Conservation (phyloP, 2,113 vertebrate species). For the Otus sunia region DNA sequence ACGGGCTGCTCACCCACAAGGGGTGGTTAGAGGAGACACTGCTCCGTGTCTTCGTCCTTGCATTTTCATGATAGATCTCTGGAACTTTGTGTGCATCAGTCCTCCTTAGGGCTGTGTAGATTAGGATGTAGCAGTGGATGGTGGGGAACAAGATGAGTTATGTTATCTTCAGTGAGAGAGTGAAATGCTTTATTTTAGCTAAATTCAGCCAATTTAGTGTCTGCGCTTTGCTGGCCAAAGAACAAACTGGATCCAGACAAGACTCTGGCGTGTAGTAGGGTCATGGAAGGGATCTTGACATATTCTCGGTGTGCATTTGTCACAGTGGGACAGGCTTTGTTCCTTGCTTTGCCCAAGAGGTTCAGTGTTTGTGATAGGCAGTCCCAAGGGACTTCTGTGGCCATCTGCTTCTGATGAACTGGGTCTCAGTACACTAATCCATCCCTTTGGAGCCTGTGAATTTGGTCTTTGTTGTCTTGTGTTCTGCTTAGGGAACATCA, state of each 20-base stretch:
- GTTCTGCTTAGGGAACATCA: neutral
- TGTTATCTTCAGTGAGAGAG: neutral
- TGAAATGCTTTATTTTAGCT: neutral
- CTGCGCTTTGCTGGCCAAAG: neutral
- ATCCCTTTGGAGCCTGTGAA: neutral
- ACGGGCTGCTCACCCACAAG: neutral
- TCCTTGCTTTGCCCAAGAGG: neutral
- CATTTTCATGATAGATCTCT: neutral
- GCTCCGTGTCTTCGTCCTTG: too few relatives aligned
- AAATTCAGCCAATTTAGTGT: neutral
- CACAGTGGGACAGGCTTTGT: neutral
- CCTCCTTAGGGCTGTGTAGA: neutral
- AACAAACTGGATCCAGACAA: neutral
- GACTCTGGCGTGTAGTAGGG: neutral
- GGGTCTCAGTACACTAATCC: neutral
- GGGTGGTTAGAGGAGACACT: neutral
- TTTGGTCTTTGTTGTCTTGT: neutral
- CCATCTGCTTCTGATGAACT: conserved; percentile 34
- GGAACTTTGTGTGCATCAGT: neutral
- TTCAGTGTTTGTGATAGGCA: neutral
- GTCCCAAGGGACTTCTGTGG: neutral
- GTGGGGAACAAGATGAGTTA: neutral
- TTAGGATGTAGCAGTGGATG: neutral
- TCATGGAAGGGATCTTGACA: neutral
- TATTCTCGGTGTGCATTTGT: neutral